Evolutionary conservation across 2,888 invertebrate species (phyloP), one percentile per base, ranked within the genome.

Genomic region (Hypomecis punctinalis): DNA sequence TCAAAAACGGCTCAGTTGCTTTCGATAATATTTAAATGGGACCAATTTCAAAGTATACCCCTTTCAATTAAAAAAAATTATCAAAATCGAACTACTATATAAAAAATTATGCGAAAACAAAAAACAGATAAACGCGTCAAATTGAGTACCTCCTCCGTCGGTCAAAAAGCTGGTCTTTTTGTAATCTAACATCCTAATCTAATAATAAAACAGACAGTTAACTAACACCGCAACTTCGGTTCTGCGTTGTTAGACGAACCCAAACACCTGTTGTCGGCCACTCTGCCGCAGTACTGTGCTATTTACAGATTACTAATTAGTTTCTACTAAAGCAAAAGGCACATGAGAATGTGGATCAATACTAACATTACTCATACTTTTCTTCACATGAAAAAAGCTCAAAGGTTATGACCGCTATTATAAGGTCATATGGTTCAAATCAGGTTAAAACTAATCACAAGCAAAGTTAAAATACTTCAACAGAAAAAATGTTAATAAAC

Each of bases 251-350:
- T 52, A 49, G n/a, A 37, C 40, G 40, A 52, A 10, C 9, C 13
- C 39, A 33, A 61, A 67, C 70, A 72, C 69, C 68, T 70, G 69
- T 68, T 69, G 72, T 63, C 63, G 57, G 57, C 67, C 35, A 60
- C 54, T 66, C 67, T 56, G 43, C 55, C 63, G 65, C 63, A 67
- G 59, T 59, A 53, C 46, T 59, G 54, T 61, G 42, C 36, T 59
- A 57, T 55, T 45, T 48, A 52, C 52, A 61, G 65, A 45, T 42
- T 61, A 61, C n/a, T n/a, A 23, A 45, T 36, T 51, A 60, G 51
- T 51, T 23, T 35, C 13, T 58, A 35, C 36, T 1, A 39, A 45
- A 55, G 49, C 45, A 52, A 63, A 53, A 53, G 9, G 49, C 36
- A 49, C 51, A 5, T 49, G 48, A 57, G 39, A 39, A 52, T 13